Base-by-base conservation (phyloP, 2,113 vertebrate genomes). In the Vidua macroura region DNA sequence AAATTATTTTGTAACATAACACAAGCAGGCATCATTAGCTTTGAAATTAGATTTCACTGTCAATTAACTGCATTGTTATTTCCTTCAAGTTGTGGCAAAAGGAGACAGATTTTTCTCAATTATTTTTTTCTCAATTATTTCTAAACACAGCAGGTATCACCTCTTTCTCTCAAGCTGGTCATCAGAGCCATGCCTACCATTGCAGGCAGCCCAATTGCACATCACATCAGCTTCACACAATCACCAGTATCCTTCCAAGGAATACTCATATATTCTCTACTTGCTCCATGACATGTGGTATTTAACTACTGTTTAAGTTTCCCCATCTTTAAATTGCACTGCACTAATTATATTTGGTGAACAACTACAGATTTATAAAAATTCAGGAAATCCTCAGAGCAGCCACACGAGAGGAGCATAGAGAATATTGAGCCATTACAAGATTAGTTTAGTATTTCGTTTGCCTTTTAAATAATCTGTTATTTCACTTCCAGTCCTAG, bases 361-460 rank as follows among this genome's bases (percentile, higher is more conserved):
- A 41, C 1, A 79, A 13, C 17, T 49, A 68, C 2, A 37, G 17
- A 46, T 64, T 55, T 70, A 66, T 16, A 77, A 69, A 82, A 67
- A 15, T 37, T 68, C 17, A 53, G 9, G 15, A 88, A 88, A 83
- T 80, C 13, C 44, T 90, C 51, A 85, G 10, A 49, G 12, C 53
- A 33, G 41, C 6, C 44, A 82, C 28, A 10, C 4, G 2, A 67
- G 13, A 75, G 33, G 3, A 76, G 5, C 0, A 0, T 2, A 48
- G 33, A 79, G 35, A 59, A 31, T 56, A 53, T 52, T 31, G 49
- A 33, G 28, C 18, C 22, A 27, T 37, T 56, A 73, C 11, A 58
- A 27, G 6, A 31, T 30, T 25, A 80, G 11, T 64, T 73, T 41
- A 46, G 20, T 53, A 30, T 83, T 77, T 83, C 13, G 55, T 23